phyloP scores from a whole-genome alignment of 2,113 vertebrate species.

The Athene cunicularia region DNA sequence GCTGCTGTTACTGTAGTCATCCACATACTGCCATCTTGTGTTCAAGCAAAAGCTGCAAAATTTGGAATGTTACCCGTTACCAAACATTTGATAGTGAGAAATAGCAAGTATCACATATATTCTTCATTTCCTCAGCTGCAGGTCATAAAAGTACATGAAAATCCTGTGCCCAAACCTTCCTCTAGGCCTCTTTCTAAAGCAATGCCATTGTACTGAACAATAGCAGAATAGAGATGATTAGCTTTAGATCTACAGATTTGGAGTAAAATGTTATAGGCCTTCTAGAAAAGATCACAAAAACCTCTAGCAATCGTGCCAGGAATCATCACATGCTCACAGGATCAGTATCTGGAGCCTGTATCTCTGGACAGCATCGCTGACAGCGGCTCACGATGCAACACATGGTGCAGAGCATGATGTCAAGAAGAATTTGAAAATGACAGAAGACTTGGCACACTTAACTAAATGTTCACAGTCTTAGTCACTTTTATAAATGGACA shows the following conservation, averaged over 20 bases:
- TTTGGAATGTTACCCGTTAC: background rate
- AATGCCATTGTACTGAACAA: background rate
- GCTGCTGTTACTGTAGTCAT: background rate
- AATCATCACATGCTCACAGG: background rate
- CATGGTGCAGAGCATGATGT: rapidly evolving
- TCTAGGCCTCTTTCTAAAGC: background rate
- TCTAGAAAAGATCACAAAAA: background rate
- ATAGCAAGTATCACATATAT: background rate
- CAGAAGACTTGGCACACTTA: background rate
- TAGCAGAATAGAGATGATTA: background rate
- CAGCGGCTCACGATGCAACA: background rate
- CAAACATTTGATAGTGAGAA: background rate
- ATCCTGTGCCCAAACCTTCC: background rate
- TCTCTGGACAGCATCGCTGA: background rate
- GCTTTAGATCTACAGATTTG: background rate
- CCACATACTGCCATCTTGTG: constrained; percentile 62
- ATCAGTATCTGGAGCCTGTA: background rate
- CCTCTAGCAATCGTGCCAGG: background rate
- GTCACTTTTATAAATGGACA: background rate
- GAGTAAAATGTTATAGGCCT: background rate
- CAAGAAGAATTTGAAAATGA: background rate
- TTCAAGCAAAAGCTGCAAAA: background rate
- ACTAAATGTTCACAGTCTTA: background rate
- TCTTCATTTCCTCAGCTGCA: background rate
- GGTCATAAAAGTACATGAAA: background rate